These are phyloP conservation scores for Babyrousa celebensis DNA, from an alignment of 2,797 vertebrate species.

Conservation along the genomic window DNA sequence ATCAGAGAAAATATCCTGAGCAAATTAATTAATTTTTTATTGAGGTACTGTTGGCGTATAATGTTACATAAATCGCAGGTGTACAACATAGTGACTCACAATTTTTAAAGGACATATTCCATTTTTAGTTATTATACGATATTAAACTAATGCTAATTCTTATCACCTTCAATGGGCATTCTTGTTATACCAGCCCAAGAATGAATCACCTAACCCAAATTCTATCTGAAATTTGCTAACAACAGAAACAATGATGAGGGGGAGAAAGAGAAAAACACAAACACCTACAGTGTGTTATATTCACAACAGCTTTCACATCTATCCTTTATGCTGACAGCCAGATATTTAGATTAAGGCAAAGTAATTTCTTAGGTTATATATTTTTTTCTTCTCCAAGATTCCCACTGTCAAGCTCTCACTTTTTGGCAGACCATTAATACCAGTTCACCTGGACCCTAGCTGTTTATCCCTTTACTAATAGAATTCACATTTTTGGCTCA, in stretches of 20 bases:
- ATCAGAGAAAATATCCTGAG: no score
- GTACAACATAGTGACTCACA: not conserved
- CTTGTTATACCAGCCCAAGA: not conserved
- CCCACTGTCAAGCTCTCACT: not conserved
- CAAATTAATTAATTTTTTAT: not conserved
- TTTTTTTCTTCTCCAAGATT: not conserved
- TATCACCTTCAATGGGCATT: not conserved
- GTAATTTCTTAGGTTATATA: not conserved
- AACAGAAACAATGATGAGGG: not conserved
- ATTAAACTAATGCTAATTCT: not conserved
- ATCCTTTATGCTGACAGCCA: not conserved
- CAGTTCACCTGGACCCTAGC: not conserved
- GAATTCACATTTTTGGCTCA: slow-evolving; percentile 3
- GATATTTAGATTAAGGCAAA: slow-evolving; percentile 15
- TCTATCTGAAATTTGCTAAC: not conserved
- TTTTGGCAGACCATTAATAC: not conserved
- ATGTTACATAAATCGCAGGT: not conserved
- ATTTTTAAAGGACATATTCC: not conserved
- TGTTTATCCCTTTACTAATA: not conserved
- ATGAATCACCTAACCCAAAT: not conserved
- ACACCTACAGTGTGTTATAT: not conserved
- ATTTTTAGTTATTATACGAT: not conserved
- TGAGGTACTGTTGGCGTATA: not conserved
- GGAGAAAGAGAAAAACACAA: not conserved
- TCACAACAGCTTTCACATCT: not conserved